These are phyloP conservation scores for Aplocera efformata DNA, from an alignment of 2,888 invertebrate species.

Conservation along the genomic window DNA sequence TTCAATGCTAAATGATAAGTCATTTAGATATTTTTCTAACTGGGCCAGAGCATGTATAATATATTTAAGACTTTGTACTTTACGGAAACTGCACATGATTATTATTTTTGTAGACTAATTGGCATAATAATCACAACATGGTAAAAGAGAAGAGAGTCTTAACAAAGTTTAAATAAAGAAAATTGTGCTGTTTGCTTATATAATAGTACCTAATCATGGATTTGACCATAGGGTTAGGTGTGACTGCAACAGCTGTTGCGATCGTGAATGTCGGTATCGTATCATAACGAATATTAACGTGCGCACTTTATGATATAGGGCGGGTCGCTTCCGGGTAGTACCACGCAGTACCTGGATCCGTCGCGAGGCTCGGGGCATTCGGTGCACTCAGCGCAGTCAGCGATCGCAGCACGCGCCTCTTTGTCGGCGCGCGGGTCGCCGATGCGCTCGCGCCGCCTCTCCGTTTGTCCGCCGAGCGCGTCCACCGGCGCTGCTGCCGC, in stretches of 20 bases:
- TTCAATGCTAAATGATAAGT: slow-evolving; percentile 49
- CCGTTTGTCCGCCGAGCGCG: slow-evolving; percentile 77
- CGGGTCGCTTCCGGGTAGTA: slow-evolving; percentile 94
- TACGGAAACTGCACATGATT: too few relatives aligned
- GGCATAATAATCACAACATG: too few relatives aligned
- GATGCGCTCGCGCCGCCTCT: slow-evolving; percentile 80
- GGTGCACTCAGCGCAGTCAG: slow-evolving; percentile 15
- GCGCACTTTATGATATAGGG: slow-evolving; percentile 77
- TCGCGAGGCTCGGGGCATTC: slow-evolving; percentile 48
- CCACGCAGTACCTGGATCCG: slow-evolving; percentile 91
- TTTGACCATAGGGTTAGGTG: too few relatives aligned
- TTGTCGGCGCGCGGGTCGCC: slow-evolving; percentile 80
- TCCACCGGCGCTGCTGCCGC: slow-evolving; percentile 17
- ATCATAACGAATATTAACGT: not conserved
- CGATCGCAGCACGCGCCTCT: slow-evolving; percentile 8
- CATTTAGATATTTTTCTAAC: slow-evolving; percentile 23
- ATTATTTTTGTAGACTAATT: not conserved
- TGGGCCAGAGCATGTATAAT: slow-evolving; percentile 34
- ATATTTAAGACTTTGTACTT: too few relatives aligned
- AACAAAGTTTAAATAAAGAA: too few relatives aligned
- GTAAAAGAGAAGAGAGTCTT: too few relatives aligned
- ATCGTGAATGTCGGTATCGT: not conserved
- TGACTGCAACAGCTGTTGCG: too few relatives aligned
- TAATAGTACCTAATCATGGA: too few relatives aligned
- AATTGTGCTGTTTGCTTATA: too few relatives aligned